These are phyloP conservation scores for Spilogale gracilis DNA, from an alignment of 2,113 vertebrate genomes.

Conservation along the genomic window DNA sequence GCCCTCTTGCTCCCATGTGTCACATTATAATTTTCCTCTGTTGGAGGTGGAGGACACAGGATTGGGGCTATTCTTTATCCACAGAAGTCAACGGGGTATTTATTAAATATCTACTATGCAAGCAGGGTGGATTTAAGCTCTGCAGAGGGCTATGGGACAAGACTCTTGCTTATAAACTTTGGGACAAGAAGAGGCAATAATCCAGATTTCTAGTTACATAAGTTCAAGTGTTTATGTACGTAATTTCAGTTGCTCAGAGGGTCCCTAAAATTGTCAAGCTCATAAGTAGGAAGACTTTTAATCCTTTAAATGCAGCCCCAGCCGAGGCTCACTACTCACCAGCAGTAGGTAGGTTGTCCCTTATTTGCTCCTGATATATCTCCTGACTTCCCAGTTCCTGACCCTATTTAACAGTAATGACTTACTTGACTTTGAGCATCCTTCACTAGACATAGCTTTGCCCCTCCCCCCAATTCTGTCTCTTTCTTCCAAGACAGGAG, in stretches of 20 bases:
- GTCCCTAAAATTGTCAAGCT: background rate
- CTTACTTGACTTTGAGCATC: background rate
- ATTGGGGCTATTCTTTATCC: background rate
- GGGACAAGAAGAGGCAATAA: background rate
- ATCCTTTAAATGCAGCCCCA: background rate
- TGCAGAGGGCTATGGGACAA: background rate
- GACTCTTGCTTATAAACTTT: background rate
- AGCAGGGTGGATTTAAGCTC: background rate
- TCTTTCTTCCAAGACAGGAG: background rate
- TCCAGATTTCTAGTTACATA: too few relatives aligned
- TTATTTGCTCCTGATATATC: background rate
- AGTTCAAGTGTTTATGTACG: background rate
- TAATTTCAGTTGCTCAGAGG: background rate
- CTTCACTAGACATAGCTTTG: background rate
- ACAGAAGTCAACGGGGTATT: background rate
- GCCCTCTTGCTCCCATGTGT: background rate
- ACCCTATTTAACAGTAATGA: background rate
- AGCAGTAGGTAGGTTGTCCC: background rate
- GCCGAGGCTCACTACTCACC: background rate
- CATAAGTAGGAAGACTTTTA: background rate
- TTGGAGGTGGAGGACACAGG: background rate
- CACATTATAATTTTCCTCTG: slow-evolving; percentile 63
- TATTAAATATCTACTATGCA: slow-evolving; percentile 28
- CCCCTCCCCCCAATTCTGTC: background rate
- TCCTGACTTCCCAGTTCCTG: background rate